Evolutionary conservation across 2,888 invertebrate genomes (phyloP).

Genomic region (Philhelius pedissequus): DNA sequence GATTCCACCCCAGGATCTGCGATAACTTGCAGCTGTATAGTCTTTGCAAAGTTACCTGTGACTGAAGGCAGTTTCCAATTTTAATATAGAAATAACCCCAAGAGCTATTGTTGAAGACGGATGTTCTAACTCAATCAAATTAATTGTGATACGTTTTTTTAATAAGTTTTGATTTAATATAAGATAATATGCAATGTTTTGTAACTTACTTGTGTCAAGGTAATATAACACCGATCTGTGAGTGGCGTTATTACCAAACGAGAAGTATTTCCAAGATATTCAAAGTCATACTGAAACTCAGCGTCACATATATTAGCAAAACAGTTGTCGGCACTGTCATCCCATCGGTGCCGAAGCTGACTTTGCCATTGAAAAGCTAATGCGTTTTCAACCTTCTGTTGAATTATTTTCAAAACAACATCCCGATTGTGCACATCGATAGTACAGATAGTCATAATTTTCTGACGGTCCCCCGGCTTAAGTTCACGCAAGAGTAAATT

Average conservation of each 20-base stretch:
- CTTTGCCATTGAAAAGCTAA: slow-evolving; percentile 95
- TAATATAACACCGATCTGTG: slow-evolving; percentile 97
- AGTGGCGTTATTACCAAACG: slow-evolving; percentile 96
- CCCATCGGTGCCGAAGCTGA: slow-evolving; percentile 93
- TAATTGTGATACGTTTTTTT: no score
- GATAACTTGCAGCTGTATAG: no score
- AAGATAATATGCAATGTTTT: no score
- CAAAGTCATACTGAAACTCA: slow-evolving; percentile 93
- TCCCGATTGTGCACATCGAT: slow-evolving; percentile 97
- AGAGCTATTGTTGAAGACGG: no score
- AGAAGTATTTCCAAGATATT: slow-evolving; percentile 96
- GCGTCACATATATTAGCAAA: slow-evolving; percentile 98
- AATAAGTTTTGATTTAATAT: no score
- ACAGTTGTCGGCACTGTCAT: slow-evolving; percentile 85
- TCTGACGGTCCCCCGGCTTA: slow-evolving; percentile 91
- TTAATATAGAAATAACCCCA: no score
- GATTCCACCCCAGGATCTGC: no score
- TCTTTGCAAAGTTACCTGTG: no score
- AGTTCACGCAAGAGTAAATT: slow-evolving; percentile 90
- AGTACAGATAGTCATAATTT: slow-evolving; percentile 98
- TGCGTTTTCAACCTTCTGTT: slow-evolving; percentile 88
- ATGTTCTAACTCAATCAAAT: no score
- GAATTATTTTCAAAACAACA: slow-evolving; percentile 93
- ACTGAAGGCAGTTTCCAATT: no score
- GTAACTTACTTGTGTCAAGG: slow-evolving; percentile 87